Evolutionary conservation across 1,140 invertebrate genomes (phyloP), one percentile per base, ranked within the genome.

Genomic region (Anthonomus grandis): DNA sequence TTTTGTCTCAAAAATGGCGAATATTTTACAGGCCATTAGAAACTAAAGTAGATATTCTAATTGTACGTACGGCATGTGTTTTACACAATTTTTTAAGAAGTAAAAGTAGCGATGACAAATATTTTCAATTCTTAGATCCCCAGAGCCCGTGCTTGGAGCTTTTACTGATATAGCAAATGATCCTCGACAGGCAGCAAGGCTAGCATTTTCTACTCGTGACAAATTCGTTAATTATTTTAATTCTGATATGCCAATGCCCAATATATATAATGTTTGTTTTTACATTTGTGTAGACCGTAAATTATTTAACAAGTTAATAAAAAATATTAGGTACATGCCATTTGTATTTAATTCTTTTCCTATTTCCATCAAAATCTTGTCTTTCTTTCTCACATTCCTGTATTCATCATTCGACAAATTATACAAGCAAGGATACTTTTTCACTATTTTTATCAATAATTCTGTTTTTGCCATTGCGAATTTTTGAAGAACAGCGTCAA

Each of bases 1-100:
- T 77, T 42, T 63, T 77, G 60, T 67, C 64, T 3, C 57, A 64
- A 51, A 65, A 68, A 62, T 75, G 57, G 60, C 47, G 68, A 50
- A 65, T 74, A 53, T 72, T 74, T 64, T 59, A 54, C 45, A 62
- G 64, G 36, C 63, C 69, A 46, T 67, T 76, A 10, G 59, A 73
- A 55, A 52, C 66, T 27, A 62, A 65, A 41, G 58, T 69, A 50
- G 61, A 70, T n/a, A 57, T 66, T 63, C 75, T 49, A 23, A 24
- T 37, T 38, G 64, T 70, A 21, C 60, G 63, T 42, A 54, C 69
- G 37, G 36, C 62, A 31, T 68, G 66, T 49, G 53, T 63, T 53
- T 58, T 66, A 42, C 62, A 67, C 44, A 70, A 66, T 46, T 70
- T 52, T 45, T 39, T 50, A 41, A 1, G 42, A 42, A 53, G 36